Conservation (phyloP, 2,113 vertebrate species). For the Rattus rattus region DNA sequence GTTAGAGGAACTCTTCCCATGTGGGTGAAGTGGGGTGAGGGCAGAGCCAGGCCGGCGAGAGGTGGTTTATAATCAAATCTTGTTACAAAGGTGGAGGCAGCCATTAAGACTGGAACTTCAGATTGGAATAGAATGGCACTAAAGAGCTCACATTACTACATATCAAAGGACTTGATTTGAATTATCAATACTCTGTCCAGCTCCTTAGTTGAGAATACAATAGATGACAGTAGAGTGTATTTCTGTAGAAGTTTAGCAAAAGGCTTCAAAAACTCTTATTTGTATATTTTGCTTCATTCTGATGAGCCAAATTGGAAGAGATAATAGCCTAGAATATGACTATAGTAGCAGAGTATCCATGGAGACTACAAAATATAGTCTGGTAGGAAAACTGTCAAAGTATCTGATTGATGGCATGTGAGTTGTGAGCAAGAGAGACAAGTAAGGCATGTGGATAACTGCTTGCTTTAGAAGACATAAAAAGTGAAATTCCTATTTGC, state of each 20-base stretch:
- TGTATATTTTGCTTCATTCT: too few relatives aligned
- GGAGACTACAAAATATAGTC: not conserved
- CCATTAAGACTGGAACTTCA: not conserved
- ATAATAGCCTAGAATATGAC: not conserved
- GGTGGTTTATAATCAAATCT: not conserved
- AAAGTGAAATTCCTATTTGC: not conserved
- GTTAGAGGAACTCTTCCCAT: not conserved
- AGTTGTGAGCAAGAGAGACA: not conserved
- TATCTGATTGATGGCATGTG: not conserved
- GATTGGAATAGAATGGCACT: not conserved
- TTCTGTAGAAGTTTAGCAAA: not conserved
- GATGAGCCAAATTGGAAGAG: fast-evolving
- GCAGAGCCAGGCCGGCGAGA: not conserved
- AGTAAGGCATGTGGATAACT: not conserved
- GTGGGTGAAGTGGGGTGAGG: too few relatives aligned
- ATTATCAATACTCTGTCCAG: not conserved
- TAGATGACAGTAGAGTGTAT: not conserved
- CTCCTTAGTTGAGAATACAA: not conserved
- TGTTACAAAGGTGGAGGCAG: too few relatives aligned
- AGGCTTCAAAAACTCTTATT: not conserved
- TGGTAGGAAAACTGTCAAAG: not conserved
- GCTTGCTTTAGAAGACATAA: not conserved
- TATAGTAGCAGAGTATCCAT: not conserved
- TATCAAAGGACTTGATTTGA: not conserved
- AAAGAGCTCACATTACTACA: not conserved